Conservation (phyloP, 2,888 invertebrate species). For the Proisotoma minuta region DNA sequence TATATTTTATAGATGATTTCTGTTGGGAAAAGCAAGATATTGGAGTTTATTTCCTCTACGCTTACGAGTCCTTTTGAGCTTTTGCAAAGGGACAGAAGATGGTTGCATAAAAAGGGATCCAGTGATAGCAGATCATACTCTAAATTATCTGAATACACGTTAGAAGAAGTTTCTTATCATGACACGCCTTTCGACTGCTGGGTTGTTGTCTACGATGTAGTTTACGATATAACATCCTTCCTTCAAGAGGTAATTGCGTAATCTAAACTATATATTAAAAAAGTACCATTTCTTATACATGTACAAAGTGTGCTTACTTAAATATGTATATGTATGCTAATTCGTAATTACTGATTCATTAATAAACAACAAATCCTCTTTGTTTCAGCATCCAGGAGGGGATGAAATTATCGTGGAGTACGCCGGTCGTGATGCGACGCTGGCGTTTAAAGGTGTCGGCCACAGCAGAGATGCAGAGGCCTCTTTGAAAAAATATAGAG, state of each 20-base stretch:
- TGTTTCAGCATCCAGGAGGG: constrained; percentile 73
- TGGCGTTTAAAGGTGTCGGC: constrained; percentile 74
- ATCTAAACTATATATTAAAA: neutral
- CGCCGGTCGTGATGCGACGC: constrained; percentile 77
- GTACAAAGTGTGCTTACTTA: neutral
- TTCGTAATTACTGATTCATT: neutral
- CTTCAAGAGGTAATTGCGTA: constrained; percentile 60
- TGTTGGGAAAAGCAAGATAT: neutral
- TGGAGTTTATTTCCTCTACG: neutral
- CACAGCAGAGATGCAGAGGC: constrained; percentile 65
- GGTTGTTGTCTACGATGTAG: constrained; percentile 79
- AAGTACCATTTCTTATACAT: neutral
- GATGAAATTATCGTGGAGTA: constrained; percentile 74
- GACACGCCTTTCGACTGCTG: constrained; percentile 71
- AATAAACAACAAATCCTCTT: no score
- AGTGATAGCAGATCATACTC: no score
- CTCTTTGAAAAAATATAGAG: constrained; percentile 64
- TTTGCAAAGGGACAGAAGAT: neutral
- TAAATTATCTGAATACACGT: constrained; percentile 47
- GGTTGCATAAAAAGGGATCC: no score
- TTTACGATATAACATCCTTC: constrained; percentile 76
- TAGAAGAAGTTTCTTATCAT: constrained; percentile 72
- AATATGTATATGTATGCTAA: neutral
- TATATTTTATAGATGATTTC: neutral
- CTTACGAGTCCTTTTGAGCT: neutral